Evolutionary conservation across 2,113 vertebrate genomes (phyloP).

Genomic region (Andinoacara biseriatus): DNA sequence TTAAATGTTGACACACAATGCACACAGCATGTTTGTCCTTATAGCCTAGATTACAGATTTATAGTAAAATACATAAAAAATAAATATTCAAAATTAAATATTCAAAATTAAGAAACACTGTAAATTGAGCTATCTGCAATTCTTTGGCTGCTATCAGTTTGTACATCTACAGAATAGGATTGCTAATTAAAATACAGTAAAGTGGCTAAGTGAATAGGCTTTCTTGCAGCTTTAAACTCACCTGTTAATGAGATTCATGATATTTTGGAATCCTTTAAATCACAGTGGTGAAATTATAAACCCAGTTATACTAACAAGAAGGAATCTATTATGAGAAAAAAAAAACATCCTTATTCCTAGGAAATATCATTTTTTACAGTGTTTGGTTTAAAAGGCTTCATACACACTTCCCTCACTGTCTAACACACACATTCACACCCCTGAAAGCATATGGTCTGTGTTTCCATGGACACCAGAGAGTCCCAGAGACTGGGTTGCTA

Average conservation of each 20-base stretch:
- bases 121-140: background rate
- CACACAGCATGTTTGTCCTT: background rate
- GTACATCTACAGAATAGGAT: background rate
- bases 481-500: conserved; percentile 72
- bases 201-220: no score
- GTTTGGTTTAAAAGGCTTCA: conserved; percentile 3
- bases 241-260: background rate
- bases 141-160: background rate
- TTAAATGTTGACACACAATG: background rate
- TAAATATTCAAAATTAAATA: background rate
- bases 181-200: no score
- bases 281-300: background rate
- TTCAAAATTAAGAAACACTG: background rate
- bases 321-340: background rate
- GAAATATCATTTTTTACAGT: background rate
- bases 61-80: background rate
- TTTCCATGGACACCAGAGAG: conserved; percentile 73
- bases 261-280: background rate
- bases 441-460: conserved; percentile 43
- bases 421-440: background rate
- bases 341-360: background rate
- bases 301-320: no score
- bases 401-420: background rate
- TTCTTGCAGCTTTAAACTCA: background rate
- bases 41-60: background rate